A percentile compares a stretch with the other conserved stretches of the same genome.
Evolutionary conservation across 2,797 vertebrate genomes (phyloP).

Genomic region (Gila robusta): DNA sequence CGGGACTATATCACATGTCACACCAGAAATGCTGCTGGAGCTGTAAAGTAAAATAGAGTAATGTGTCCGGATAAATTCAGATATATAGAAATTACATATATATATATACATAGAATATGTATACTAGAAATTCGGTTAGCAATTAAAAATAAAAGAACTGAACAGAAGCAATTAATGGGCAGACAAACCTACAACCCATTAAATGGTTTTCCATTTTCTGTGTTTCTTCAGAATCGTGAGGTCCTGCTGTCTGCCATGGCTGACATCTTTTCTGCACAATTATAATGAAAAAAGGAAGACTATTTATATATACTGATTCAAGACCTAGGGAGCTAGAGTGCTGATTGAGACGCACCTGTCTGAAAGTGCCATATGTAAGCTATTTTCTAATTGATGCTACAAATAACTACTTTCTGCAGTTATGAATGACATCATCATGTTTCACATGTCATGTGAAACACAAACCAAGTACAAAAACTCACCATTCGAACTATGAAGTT

Average conservation of each 20-base stretch:
- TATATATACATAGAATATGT: background rate
- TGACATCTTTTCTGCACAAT: constrained; percentile 78
- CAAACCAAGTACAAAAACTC: constrained; percentile 49
- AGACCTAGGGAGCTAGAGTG: background rate
- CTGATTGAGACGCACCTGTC: background rate
- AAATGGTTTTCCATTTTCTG: constrained; percentile 13
- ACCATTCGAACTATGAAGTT: constrained; percentile 74
- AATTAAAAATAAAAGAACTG: background rate
- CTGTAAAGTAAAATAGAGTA: background rate
- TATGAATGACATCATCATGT: background rate
- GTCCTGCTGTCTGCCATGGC: constrained; percentile 68
- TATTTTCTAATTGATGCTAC: background rate
- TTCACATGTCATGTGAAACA: background rate
- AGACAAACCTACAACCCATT: constrained; percentile 44
- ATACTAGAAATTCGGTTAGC: background rate
- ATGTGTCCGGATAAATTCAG: background rate
- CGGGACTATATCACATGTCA: constrained; percentile 59
- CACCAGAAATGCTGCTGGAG: background rate
- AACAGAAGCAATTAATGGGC: too few species aligned
- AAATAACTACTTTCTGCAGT: background rate
- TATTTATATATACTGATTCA: constrained; percentile 3
- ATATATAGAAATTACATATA: too few species aligned
- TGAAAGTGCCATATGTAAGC: background rate
- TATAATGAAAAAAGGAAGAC: background rate
- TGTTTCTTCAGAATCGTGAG: constrained; percentile 23